Conservation (phyloP, 2,888 invertebrate species). For the Plagodis pulveraria region DNA sequence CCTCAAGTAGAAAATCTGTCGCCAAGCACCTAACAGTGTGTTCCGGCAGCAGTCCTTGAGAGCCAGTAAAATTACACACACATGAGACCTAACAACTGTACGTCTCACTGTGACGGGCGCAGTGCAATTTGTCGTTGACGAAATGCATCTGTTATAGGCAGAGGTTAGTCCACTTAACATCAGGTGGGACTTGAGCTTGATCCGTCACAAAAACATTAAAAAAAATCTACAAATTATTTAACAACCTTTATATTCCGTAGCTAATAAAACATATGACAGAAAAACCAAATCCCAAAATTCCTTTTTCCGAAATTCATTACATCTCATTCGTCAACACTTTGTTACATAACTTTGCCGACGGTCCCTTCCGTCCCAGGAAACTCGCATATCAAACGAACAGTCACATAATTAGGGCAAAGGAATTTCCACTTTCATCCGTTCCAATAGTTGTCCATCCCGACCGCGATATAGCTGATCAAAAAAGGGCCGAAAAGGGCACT, state of each 20-base stretch:
- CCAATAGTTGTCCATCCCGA: slow-evolving; percentile 56
- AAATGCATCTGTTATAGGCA: too few species aligned
- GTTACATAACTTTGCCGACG: slow-evolving; percentile 13
- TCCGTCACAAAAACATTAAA: too few species aligned
- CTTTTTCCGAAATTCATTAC: slow-evolving; percentile 15
- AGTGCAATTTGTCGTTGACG: too few species aligned
- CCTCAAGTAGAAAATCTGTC: too few species aligned
- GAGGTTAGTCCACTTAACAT: too few species aligned
- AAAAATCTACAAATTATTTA: too few species aligned
- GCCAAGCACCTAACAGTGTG: too few species aligned
- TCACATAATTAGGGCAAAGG: slow-evolving; percentile 51
- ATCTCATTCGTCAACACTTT: slow-evolving; percentile 20
- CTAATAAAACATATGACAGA: background rate
- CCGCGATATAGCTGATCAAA: slow-evolving; percentile 55
- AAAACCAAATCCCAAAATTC: slow-evolving; percentile 10
- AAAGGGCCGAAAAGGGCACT: slow-evolving; percentile 64
- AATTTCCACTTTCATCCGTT: slow-evolving; percentile 55
- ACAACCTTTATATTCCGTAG: background rate
- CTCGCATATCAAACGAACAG: slow-evolving; percentile 47
- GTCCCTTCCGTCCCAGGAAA: slow-evolving; percentile 37
- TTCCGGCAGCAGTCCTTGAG: too few species aligned
- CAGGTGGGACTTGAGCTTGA: too few species aligned
- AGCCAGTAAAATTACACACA: too few species aligned
- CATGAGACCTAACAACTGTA: too few species aligned
- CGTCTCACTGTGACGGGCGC: too few species aligned